Evolutionary conservation across 2,797 vertebrate species (phyloP), one percentile per base, ranked within the genome.

Genomic region (Sandelia bainsii): DNA sequence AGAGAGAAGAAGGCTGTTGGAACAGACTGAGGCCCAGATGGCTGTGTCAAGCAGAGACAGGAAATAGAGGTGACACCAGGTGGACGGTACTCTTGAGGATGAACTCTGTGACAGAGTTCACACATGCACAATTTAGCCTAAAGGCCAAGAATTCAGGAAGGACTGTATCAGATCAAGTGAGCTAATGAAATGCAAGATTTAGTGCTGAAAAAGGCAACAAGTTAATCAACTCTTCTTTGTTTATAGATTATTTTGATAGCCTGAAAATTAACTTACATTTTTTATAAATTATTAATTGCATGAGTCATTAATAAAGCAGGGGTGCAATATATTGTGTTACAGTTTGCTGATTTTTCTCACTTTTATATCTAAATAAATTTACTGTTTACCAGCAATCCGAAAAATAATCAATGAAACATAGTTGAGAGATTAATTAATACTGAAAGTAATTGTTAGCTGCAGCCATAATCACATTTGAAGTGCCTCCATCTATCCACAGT

Each of bases 1-100:
- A 39, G 39, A 4, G 14, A 42, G 12, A 82, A 77, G 70, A 79
- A 74, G 83, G 70, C 71, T 87, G 77, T 62, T 86, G 85, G 89
- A 92, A 91, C 93, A 94, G 92, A 93, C 89, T 91, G 92, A 72
- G 62, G 81, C 83, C 83, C 94, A 95, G 93, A 94, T 95, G 94
- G 94, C 83, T 60, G 40, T 75, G 89, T 92, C 87, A 87, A 70
- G 72, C 79, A 72, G 90, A 87, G 86, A 85, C 86, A 83, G 89
- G 87, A 89, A 89, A 86, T 91, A 63, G 90, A 93, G 86, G 86
- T 92, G 88, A 90, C 85, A 86, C 89, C 90, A 87, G 88, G 90
- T 91, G 90, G 82, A 88, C 14, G 44, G 63, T 80, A 77, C 61
- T 84, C 88, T 75, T 57, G 49, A 88, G 78, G 78, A 67, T 78